Base-by-base conservation (phyloP, 1,140 invertebrate genomes). In the Trichonephila clavipes region DNA sequence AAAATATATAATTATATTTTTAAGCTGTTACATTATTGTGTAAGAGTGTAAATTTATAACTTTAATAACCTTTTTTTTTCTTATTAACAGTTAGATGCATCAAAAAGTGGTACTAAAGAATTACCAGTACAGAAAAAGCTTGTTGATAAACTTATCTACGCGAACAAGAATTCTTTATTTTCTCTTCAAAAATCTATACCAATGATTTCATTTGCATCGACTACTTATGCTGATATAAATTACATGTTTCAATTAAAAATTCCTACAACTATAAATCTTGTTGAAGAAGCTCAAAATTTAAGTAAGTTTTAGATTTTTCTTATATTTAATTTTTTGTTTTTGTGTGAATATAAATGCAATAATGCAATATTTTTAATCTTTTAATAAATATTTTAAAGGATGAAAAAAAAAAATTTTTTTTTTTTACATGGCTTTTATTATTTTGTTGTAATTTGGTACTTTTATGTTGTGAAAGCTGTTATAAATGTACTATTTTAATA, bases 111-210 rank as follows among this genome's bases (percentile, higher is more conserved):
- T 5, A 21, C 64, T 12, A 69, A 69, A 69, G 66, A n/a, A 24
- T 69, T 14, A 24, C 14, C 21, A 24, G 1, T 69, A 12, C 28
- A 77, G 72, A 64, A 19, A 16, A 64, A 64, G 51, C 62, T 18
- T 21, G 16, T 40, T 7, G 72, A 40, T 40, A 34, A 77, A 77
- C 6, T 19, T 3, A 3, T 18, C 34, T 14, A 24, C 16, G 4
- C 40, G 24, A 40, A 64, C 8, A 59, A 69, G n/a, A 8, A 72
- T 77, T 77, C 88, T 8, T 58, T 89, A n/a, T 89, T 89, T 66
- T 44, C 21, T 21, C 44, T 89, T 51, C 88, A 89, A 89, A 72
- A 77, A 51, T 72, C 66, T n/a, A 89, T 89, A 7, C 88, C 88
- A 16, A 40, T 89, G 6, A 69, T 89, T 77, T 19, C 40, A 34